phyloP scores from a whole-genome alignment of 2,113 vertebrate genomes.

The Cyanoramphus novaezelandiae region DNA sequence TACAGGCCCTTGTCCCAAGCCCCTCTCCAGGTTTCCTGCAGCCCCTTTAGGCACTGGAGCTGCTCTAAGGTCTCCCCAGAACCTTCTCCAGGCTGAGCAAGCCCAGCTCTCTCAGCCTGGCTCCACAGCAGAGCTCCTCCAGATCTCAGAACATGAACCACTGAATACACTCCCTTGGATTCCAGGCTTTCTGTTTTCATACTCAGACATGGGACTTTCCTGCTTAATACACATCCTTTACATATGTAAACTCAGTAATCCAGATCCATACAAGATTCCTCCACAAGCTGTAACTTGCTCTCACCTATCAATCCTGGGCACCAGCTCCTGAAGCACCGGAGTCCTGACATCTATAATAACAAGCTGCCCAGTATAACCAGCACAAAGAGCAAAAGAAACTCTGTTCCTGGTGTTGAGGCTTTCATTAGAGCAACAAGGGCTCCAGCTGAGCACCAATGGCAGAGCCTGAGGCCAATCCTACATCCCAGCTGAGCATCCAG shows the following conservation, averaged over 20 bases:
- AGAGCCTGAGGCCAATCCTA: not conserved
- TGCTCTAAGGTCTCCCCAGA: not conserved
- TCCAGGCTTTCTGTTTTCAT: not conserved
- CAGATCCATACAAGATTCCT: not conserved
- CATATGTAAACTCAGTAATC: fast-evolving
- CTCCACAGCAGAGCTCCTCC: not conserved
- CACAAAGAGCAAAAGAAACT: not conserved
- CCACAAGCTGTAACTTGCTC: not conserved
- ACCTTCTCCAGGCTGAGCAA: not conserved
- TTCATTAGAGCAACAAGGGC: not conserved
- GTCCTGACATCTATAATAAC: not conserved
- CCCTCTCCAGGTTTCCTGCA: not conserved
- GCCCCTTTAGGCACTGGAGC: not conserved
- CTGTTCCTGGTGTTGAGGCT: not conserved
- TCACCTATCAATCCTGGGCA: fast-evolving
- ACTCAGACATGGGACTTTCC: not conserved
- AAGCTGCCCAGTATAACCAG: not conserved
- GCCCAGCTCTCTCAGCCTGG: not conserved
- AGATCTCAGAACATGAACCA: not conserved
- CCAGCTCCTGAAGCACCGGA: not conserved
- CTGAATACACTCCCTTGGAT: not conserved
- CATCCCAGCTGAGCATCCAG: not conserved
- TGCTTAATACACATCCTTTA: not conserved
- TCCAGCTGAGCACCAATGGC: not conserved
- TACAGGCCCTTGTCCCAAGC: not conserved